phyloP scores from a whole-genome alignment of 2,113 vertebrate species.

The Recurvirostra avosetta region DNA sequence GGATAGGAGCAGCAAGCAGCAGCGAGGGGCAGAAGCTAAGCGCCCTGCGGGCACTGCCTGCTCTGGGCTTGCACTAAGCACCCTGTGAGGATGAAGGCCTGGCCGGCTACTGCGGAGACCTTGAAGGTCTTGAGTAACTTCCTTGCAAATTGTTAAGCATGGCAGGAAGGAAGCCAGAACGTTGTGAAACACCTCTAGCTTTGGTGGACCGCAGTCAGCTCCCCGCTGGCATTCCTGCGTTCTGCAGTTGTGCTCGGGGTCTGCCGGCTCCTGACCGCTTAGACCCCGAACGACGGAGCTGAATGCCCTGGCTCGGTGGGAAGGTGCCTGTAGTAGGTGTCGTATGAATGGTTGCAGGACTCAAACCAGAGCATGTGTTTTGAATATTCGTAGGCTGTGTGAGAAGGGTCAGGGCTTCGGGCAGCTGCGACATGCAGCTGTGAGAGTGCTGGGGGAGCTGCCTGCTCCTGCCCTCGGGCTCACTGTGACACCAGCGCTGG shows the following conservation, averaged over 20 bases:
- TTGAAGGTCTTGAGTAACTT: neutral
- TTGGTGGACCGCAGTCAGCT: too few species aligned
- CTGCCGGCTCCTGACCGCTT: neutral
- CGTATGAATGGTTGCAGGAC: accelerated
- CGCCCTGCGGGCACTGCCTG: accelerated
- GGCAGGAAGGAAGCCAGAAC: neutral
- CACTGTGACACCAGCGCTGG: accelerated
- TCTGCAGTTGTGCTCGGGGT: neutral
- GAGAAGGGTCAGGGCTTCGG: neutral
- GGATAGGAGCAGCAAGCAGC: neutral
- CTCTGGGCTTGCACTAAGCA: neutral
- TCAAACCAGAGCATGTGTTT: neutral
- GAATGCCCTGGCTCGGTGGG: neutral
- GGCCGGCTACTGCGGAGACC: neutral
- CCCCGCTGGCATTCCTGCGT: accelerated
- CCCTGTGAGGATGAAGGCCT: accelerated
- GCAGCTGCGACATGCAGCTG: neutral
- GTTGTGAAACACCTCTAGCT: neutral
- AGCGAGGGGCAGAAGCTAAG: neutral
- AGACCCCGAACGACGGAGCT: accelerated
- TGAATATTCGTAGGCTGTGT: neutral
- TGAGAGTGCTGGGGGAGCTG: neutral
- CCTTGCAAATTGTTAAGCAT: accelerated
- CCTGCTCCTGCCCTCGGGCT: neutral
- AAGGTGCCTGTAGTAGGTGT: accelerated